A percentile compares a stretch with the other conserved stretches of the same genome.
These are phyloP conservation scores for Malacoraja senta DNA, from an alignment of 2,797 vertebrate species.

Conservation along the genomic window DNA sequence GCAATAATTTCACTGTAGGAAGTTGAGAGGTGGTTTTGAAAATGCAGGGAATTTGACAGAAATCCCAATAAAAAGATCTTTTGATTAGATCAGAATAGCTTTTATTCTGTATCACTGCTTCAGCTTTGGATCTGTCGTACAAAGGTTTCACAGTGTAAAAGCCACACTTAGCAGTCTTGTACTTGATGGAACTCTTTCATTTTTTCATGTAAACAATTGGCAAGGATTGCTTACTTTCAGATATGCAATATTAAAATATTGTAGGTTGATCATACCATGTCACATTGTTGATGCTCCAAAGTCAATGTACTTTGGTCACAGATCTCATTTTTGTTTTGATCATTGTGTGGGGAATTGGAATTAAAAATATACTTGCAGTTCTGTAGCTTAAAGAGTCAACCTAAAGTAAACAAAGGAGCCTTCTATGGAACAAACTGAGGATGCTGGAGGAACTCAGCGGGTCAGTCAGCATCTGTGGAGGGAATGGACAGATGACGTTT, in stretches of 20 bases:
- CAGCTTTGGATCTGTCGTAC: constrained; percentile 35
- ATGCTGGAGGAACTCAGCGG: no score
- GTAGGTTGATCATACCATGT: constrained; percentile 39
- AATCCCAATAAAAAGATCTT: constrained; percentile 46
- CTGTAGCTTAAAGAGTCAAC: background rate
- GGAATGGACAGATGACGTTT: no score
- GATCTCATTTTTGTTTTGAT: background rate
- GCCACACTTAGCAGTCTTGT: constrained; percentile 35
- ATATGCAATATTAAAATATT: constrained; percentile 39
- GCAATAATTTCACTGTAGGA: constrained; percentile 49
- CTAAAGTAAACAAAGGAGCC: background rate
- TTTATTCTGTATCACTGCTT: constrained; percentile 43
- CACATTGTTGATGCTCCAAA: constrained; percentile 39
- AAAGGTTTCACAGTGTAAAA: constrained; percentile 38
- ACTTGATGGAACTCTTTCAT: constrained; percentile 24
- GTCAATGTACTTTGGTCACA: background rate
- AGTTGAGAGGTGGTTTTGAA: constrained; percentile 47
- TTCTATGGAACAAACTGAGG: background rate
- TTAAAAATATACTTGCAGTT: no score
- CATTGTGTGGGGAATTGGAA: background rate
- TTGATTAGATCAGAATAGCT: constrained; percentile 50
- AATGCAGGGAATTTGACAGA: constrained; percentile 50
- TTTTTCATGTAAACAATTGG: constrained; percentile 28
- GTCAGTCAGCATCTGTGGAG: no score
- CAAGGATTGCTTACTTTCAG: constrained; percentile 37